Conservation (phyloP, 2,797 vertebrate species). For the Rhinoraja longicauda region DNA sequence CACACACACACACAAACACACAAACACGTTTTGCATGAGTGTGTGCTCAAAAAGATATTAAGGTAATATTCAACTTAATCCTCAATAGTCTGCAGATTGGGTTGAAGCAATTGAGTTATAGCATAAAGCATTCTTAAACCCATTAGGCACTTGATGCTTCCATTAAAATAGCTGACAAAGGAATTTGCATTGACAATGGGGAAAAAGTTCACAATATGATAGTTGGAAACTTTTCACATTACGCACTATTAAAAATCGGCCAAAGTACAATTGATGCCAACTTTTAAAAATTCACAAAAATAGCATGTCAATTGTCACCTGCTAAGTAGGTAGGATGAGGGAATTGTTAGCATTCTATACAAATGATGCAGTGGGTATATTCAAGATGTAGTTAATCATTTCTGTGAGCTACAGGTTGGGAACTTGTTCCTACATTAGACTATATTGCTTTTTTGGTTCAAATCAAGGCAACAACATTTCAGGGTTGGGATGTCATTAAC, state of each 20-base stretch:
- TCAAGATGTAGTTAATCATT: too few species aligned
- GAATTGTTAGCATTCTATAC: neutral
- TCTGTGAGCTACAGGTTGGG: neutral
- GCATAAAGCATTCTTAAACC: neutral
- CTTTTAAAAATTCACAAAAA: neutral
- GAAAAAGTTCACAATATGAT: neutral
- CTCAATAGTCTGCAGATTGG: neutral
- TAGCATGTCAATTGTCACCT: neutral
- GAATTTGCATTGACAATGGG: neutral
- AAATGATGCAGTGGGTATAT: too few species aligned
- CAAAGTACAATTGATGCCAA: neutral
- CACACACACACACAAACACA: too few species aligned
- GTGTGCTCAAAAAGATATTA: neutral
- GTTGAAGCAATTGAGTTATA: neutral
- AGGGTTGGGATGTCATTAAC: neutral
- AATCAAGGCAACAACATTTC: constrained; percentile 1
- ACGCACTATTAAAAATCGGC: neutral
- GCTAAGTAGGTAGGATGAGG: neutral
- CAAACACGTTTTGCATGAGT: too few species aligned
- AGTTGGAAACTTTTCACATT: neutral
- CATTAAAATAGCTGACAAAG: neutral
- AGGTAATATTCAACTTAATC: neutral
- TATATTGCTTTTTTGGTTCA: neutral
- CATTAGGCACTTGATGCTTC: neutral
- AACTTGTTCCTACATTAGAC: neutral